Evolutionary conservation across 2,888 invertebrate species (phyloP).

Genomic region (Nomada ferruginata): DNA sequence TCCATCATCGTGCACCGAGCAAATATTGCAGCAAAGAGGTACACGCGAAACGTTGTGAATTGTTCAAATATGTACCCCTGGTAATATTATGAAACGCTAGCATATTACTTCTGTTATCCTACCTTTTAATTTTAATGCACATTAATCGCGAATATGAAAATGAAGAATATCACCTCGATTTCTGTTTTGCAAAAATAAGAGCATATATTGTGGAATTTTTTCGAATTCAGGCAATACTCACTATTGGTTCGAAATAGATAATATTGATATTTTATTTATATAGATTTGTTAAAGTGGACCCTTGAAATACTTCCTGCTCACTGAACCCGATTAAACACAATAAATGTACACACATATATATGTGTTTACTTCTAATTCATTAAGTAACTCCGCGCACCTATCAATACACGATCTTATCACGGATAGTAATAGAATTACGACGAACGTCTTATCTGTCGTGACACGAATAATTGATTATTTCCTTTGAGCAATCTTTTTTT

Average conservation of each 20-base stretch:
- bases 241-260: not conserved
- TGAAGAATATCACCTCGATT: no score
- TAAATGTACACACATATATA: not conserved
- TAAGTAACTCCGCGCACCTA: not conserved
- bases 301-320: not conserved
- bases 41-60: conserved; percentile 2
- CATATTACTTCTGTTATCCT: not conserved
- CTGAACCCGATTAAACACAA: conserved; percentile 18
- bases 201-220: no score
- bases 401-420: conserved; percentile 3
- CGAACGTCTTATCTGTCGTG: conserved; percentile 4
- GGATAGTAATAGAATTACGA: conserved; percentile 17
- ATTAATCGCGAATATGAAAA: no score
- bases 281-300: not conserved
- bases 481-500: conserved; percentile 6
- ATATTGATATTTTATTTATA: not conserved
- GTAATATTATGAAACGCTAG: not conserved
- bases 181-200: no score
- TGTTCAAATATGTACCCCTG: not conserved
- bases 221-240: no score
- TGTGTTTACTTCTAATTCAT: conserved; percentile 4
- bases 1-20: not conserved
- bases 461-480: conserved; percentile 34
- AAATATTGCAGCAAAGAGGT: not conserved
- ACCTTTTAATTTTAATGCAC: not conserved